Base-by-base conservation (phyloP, 2,888 invertebrate species). In the Pandemis heparana region DNA sequence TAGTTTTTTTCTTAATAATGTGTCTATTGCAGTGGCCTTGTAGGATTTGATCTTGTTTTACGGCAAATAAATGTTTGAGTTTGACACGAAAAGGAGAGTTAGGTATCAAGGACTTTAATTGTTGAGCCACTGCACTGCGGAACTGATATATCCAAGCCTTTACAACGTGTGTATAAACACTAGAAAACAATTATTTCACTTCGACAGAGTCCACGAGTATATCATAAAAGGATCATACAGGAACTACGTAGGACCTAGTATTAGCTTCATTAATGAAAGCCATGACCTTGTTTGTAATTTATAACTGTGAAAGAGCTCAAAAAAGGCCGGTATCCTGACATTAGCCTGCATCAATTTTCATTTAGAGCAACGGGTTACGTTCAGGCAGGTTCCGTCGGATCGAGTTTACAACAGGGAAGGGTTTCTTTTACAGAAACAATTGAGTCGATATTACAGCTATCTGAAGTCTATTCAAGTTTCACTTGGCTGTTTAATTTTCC, bases 341-440 rank as follows among this genome's bases (percentile, higher is more conserved):
- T 73, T 69, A 69, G 59, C 68, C 63, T 41, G 48, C 68, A 73
- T 73, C 73, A 73, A 73, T 69, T 69, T 51, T 73, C 63, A 73
- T 73, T 73, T 64, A 38, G 12, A n/a, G 59, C 43, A 59, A 51
- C 68, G 65, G 23, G 46, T 48, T 63, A 63, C 62, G 46, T 68
- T 39, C 46, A 67, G 53, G 14, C 62, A 61, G 67, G 53, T 60
- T 66, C 51, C 48, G 5, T 14, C n/a, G 41, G 65, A 66, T 67
- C 23, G 46, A 64, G 59, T 69, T 56, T 10, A 62, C 66, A 38
- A 38, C 16, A 51, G 64, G 51, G 51, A 32, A 23, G 48, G 65
- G 38, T 18, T 39, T 41, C 51, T 16, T 61, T 70, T 59, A 64
- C 59, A 32, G 43, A 48, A 46, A 59, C 64, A 16, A 56, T n/a